These are phyloP conservation scores for Hypomecis punctinalis DNA, from an alignment of 2,888 invertebrate species.

Conservation along the genomic window DNA sequence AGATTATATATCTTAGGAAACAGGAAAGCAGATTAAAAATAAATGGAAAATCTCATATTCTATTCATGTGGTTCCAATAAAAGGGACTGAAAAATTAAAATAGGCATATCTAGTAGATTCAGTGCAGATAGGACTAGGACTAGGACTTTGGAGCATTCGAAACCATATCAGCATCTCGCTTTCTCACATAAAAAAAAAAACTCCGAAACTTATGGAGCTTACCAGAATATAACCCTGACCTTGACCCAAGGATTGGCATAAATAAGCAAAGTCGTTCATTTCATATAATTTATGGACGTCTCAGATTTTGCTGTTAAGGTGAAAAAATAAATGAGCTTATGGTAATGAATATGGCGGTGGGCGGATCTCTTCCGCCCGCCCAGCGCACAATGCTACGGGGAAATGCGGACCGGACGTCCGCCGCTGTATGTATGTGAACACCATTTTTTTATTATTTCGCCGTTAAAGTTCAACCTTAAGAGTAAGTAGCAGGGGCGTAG, in stretches of 20 bases:
- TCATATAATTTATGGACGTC: constrained; percentile 17
- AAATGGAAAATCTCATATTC: too few species aligned
- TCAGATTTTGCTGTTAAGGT: constrained; percentile 22
- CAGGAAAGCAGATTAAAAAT: too few species aligned
- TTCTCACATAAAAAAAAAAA: too few species aligned
- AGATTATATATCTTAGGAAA: too few species aligned
- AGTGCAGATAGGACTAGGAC: too few species aligned
- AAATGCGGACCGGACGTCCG: constrained; percentile 74
- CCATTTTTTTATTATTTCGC: constrained; percentile 43
- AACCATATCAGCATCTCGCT: too few species aligned
- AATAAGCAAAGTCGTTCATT: constrained; percentile 23
- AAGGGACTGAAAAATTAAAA: too few species aligned
- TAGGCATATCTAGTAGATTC: too few species aligned
- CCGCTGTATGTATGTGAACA: constrained; percentile 58
- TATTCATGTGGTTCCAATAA: too few species aligned
- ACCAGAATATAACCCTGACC: not conserved
- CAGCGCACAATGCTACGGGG: constrained; percentile 54
- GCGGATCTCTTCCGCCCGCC: constrained; percentile 50
- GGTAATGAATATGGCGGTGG: constrained; percentile 51
- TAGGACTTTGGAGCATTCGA: too few species aligned
- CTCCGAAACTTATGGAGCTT: too few species aligned
- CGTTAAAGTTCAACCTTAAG: constrained; percentile 62
- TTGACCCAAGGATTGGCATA: constrained; percentile 12
- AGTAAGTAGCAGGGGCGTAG: too few species aligned
- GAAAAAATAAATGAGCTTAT: constrained; percentile 50